Base-by-base conservation (phyloP, 2,797 vertebrate genomes). In the Lophura swinhoii region DNA sequence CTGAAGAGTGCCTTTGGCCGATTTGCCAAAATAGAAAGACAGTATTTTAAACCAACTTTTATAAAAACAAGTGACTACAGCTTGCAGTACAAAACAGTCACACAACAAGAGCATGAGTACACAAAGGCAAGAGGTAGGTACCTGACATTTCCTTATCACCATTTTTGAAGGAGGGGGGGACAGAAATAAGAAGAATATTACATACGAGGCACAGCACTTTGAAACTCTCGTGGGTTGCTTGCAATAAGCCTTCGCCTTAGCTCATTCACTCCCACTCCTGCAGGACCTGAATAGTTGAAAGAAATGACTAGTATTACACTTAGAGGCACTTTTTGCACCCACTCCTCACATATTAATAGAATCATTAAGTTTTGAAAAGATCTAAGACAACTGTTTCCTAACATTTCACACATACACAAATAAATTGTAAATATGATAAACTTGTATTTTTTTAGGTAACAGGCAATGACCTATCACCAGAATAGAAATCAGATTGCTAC, bases 181-280 rank as follows among this genome's bases (percentile, higher is more conserved):
- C 5, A 33, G 83, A 88, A 91, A 23, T 66, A 95, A 86, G 71
- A 95, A 86, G 71, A 69, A 48, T 4, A 3, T 63, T 59, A 98
- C 99, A 1, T 98, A 99, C 99, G 97, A 87, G 99, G 98, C 71
- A 98, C 94, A 2, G 99, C 98, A 94, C 99, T 99, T 95, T 97
- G 98, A 96, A 98, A 99, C 69, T 96, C 83, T 73, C 90, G 95
- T 28, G 99, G 98, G 95, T 99, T 98, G 64, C 97, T 98, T 83
- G 98, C 98, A 28, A 99, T 98, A 74, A 99, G 96, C 29, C 98
- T 98, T 93, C 98, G 98, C 74, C 99, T 98, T 22, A 99, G 97
- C 96, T 99, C 99, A 76, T 99, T 99, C 72, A 99, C 98, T 9
- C 99, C 99, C 69, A 99, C 99, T 28, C 99, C 98, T 62, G 99